Conservation (phyloP, 2,113 vertebrate species). For the Scomber japonicus region DNA sequence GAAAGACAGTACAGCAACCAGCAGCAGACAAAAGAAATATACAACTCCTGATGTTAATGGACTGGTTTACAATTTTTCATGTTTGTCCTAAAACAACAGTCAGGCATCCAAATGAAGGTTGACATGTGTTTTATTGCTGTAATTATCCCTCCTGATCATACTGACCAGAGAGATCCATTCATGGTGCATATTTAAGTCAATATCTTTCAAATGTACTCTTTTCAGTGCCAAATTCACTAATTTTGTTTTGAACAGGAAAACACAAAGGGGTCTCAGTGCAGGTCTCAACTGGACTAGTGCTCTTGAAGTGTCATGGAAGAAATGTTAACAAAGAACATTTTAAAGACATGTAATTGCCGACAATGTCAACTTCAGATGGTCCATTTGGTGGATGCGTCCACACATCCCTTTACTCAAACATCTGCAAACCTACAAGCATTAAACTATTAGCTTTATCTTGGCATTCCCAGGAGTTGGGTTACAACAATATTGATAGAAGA, state of each 20-base stretch:
- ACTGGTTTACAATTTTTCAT: too few relatives aligned
- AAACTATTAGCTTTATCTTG: not conserved
- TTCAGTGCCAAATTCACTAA: too few relatives aligned
- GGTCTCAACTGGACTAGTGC: not conserved
- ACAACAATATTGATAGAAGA: not conserved
- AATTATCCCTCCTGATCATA: too few relatives aligned
- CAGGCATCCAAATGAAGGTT: too few relatives aligned
- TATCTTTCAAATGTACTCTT: too few relatives aligned
- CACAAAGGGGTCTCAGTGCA: not conserved
- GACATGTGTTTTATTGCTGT: too few relatives aligned
- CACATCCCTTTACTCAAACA: constrained; percentile 23
- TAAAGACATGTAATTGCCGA: not conserved
- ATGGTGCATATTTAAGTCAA: too few relatives aligned
- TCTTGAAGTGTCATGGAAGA: constrained; percentile 8
- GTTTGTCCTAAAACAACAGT: too few relatives aligned
- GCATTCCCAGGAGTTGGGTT: not conserved
- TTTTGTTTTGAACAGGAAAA: too few relatives aligned
- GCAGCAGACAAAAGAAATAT: not conserved
- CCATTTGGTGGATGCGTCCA: not conserved
- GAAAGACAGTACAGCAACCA: not conserved
- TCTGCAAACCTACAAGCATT: not conserved
- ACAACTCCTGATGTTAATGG: too few relatives aligned
- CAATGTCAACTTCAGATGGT: not conserved
- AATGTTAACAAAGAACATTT: constrained; percentile 3
- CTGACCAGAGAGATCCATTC: too few relatives aligned